Evolutionary conservation across 2,888 invertebrate genomes (phyloP).

Genomic region (Amiota mariae): DNA sequence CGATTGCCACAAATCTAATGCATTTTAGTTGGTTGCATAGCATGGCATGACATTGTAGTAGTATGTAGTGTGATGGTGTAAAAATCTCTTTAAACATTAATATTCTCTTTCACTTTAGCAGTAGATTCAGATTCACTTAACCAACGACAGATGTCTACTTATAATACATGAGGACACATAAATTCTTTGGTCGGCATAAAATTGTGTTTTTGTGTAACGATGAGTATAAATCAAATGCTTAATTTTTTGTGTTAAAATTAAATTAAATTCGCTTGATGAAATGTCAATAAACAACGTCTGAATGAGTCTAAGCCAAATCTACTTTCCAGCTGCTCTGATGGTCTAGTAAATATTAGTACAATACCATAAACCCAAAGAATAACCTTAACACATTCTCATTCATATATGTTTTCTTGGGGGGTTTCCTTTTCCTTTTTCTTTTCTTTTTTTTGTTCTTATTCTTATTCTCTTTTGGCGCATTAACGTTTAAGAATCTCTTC

Average conservation of each 20-base stretch:
- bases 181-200: conserved; percentile 42
- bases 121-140: no score
- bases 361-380: no score
- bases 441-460: neutral
- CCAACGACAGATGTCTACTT: conserved; percentile 58
- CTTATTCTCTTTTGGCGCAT: conserved; percentile 21
- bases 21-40: conserved; percentile 2
- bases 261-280: conserved; percentile 20
- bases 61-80: no score
- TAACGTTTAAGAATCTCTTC: neutral
- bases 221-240: conserved; percentile 53
- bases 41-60: neutral
- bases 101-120: conserved; percentile 62
- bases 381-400: no score
- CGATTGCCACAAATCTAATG: neutral
- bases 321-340: conserved; percentile 2
- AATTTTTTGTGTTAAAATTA: conserved; percentile 49
- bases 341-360: neutral
- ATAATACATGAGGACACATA: conserved; percentile 31
- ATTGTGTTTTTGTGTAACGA: conserved; percentile 39
- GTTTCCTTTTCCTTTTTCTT: no score
- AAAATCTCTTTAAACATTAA: conserved; percentile 46
- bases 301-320: conserved; percentile 32
- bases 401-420: no score
- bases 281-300: conserved; percentile 1